Base-by-base conservation (phyloP, 2,113 vertebrate genomes). In the Seriola rivoliana region DNA sequence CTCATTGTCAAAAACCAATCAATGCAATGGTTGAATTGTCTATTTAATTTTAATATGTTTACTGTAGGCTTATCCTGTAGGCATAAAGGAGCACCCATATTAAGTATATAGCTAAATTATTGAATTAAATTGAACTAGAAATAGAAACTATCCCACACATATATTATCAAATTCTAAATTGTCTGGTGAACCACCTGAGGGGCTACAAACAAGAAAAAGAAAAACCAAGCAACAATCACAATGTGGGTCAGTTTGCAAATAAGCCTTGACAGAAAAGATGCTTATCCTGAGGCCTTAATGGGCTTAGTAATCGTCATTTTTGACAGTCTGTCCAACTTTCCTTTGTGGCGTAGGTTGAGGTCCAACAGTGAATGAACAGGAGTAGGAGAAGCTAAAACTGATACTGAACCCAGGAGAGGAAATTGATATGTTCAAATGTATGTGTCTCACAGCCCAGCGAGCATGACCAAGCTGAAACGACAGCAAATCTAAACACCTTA, bases 281-380 rank as follows among this genome's bases (percentile, higher is more conserved):
- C 86, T 89, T 82, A 88, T 81, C 75, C 68, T 23, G 2, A 80
- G 14, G 69, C 67, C 67, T 23, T 90, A 89, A 90, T 83, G 80
- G 67, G 57, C 40, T 91, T 86, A 82, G 64, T 67, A 42, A 78
- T 71, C 52, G 2, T 75, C 32, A 60, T 88, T 90, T 89, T 67
- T 81, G 71, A 78, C 48, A 17, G 36, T 71, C 69, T 67, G 25
- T 70, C 50, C 9, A 77, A 84, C 66, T 76, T 75, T 82, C 50
- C 16, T 70, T 77, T 67, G 23, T 70, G 25, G 62, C 66, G 19
- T 62, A 75, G 58, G 60, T 46, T 55, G 5, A 70, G 40, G 17
- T 13, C 19, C 29, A 77, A 40, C 23, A 40, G 46, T 25, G 46
- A 69, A 23, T 36, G 63, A 66, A 68, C 68, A 71, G 34, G 21